Base-by-base conservation (phyloP, 2,113 vertebrate species). In the Camarhynchus parvulus region DNA sequence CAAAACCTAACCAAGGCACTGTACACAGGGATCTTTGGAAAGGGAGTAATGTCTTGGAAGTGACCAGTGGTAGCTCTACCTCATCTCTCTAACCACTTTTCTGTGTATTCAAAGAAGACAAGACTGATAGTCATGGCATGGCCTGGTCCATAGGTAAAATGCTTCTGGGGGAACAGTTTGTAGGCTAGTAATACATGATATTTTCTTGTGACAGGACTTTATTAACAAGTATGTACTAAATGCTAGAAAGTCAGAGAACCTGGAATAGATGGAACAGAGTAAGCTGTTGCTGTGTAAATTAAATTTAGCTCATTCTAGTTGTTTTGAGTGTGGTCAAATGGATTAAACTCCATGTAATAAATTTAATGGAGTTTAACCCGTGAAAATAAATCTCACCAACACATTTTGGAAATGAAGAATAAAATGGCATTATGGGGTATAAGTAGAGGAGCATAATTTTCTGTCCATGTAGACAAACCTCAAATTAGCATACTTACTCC, bases 41-140 rank as follows among this genome's bases (percentile, higher is more conserved):
- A 63, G 30, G 33, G 12, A 72, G 37, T 44, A n/a, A 50, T 31
- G 21, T 59, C 67, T 27, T 50, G 13, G 24, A 70, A 74, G 31
- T 74, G 59, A 59, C 15, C 27, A 12, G 15, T 14, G 27, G 13
- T 39, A 46, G 14, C 19, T 88, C 47, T 74, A 0, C 12, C 7
- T 72, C 35, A 9, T 59, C 28, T 76, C 25, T 75, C 10, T 41
- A 46, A 16, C 19, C 72, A 2, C 37, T 79, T 88, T 66, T 49
- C n/a, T 70, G 46, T 39, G 63, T 39, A 7, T 67, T 31, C 27
- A 53, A 53, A 93, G 58, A 88, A 15, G 47, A 30, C 12, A 61
- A 30, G 30, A 68, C 19, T 0, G 0, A 25, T 11, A 41, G 28
- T 27, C 21, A 3, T 62, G 63, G 33, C 9, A 2, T 70, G 31